These are phyloP conservation scores for Polyergus mexicanus DNA, from an alignment of 1,140 invertebrate genomes.

Conservation along the genomic window DNA sequence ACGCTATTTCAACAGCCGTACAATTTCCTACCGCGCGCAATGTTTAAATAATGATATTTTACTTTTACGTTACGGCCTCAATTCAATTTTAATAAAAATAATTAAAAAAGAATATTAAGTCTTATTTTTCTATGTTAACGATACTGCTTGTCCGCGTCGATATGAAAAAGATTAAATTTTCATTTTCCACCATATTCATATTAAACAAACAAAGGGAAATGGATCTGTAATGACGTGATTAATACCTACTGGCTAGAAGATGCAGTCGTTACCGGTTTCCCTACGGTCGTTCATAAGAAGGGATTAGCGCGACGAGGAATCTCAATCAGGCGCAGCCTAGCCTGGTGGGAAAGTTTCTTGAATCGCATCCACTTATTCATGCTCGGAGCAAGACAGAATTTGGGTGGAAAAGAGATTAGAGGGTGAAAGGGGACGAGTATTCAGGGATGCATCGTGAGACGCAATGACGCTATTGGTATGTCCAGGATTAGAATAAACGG, in stretches of 20 bases:
- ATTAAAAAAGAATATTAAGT: not conserved
- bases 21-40: not conserved
- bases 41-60: conserved; percentile 25
- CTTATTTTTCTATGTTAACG: not conserved
- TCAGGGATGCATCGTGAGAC: conserved; percentile 34
- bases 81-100: not conserved
- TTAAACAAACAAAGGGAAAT: conserved; percentile 30
- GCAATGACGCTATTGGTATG: conserved; percentile 24
- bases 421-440: conserved; percentile 25
- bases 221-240: conserved; percentile 42
- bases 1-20: not conserved
- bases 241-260: conserved; percentile 48
- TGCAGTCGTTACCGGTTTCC: conserved; percentile 50
- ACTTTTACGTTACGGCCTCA: not conserved
- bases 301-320: conserved; percentile 67
- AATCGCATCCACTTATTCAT: conserved; percentile 79
- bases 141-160: not conserved
- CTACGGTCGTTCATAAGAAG: conserved; percentile 46
- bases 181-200: not conserved
- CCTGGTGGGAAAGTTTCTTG: conserved; percentile 69
- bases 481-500: not conserved
- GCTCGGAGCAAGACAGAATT: conserved; percentile 74
- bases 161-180: not conserved
- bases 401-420: conserved; percentile 34
- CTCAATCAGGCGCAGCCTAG: conserved; percentile 65